Percentiles rank a stretch among this genome's conserved stretches.
These are phyloP conservation scores for Fukomys damarensis DNA, from an alignment of 2,113 vertebrate genomes.

Conservation along the genomic window DNA sequence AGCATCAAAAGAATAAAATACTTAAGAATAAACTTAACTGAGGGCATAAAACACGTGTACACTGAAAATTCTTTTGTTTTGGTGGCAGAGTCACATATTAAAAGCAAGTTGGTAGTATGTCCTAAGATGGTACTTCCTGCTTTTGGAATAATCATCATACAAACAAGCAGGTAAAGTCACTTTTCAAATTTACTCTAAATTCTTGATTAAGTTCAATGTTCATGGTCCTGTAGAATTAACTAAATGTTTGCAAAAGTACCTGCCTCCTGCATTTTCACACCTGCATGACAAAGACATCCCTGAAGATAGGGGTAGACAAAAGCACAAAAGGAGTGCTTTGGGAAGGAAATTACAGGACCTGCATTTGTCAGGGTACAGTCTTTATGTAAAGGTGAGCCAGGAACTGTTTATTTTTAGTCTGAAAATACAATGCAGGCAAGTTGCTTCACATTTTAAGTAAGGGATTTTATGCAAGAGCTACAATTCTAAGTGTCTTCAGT, in stretches of 20 bases:
- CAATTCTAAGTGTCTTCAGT: slow-evolving; percentile 27
- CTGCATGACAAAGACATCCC: background rate
- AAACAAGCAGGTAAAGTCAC: background rate
- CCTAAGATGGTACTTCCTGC: background rate
- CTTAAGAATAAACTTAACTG: background rate
- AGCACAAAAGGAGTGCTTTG: background rate
- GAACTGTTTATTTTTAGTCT: slow-evolving; percentile 17
- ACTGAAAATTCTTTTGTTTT: background rate
- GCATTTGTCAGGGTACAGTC: background rate
- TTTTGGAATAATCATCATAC: background rate
- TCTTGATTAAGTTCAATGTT: background rate
- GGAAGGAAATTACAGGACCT: background rate
- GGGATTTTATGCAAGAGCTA: background rate
- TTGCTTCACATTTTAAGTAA: slow-evolving; percentile 41
- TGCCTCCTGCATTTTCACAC: background rate
- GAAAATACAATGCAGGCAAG: background rate
- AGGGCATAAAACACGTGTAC: background rate
- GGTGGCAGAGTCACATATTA: background rate
- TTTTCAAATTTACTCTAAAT: slow-evolving; percentile 1
- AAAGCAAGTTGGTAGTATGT: background rate
- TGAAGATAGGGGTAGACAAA: background rate
- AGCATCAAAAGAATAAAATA: background rate
- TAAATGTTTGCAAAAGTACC: background rate
- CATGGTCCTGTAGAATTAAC: background rate
- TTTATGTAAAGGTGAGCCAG: background rate